Conservation (phyloP, 2,888 invertebrate species). For the Agonopterix alstromeriana region DNA sequence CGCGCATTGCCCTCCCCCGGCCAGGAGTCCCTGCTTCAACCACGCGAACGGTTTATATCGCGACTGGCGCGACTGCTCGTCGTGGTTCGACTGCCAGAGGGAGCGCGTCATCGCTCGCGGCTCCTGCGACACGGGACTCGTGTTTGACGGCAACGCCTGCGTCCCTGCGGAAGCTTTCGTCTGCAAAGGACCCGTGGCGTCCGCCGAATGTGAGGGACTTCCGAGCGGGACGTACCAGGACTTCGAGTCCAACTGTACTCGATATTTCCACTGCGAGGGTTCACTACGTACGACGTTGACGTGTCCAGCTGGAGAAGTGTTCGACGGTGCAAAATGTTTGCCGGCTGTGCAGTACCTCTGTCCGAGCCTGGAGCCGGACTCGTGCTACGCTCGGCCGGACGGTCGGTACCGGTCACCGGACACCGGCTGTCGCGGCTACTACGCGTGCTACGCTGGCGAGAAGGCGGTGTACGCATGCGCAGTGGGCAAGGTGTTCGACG, state of each 20-base stretch:
- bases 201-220: conserved; percentile 58
- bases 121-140: conserved; percentile 57
- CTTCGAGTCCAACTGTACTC: conserved; percentile 66
- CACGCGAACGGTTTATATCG: conserved; percentile 60
- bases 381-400: conserved; percentile 70
- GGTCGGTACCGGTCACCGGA: conserved; percentile 71
- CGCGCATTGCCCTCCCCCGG: conserved; percentile 63
- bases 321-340: conserved; percentile 64
- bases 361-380: conserved; percentile 64
- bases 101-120: conserved; percentile 62
- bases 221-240: conserved; percentile 76
- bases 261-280: conserved; percentile 69
- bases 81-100: conserved; percentile 68
- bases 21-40: conserved; percentile 62
- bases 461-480: conserved; percentile 78
- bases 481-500: conserved; percentile 70
- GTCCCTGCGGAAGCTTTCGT: conserved; percentile 46
- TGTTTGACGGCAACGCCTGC: conserved; percentile 71
- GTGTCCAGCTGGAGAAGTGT: conserved; percentile 55
- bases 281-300: conserved; percentile 49
- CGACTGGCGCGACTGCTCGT: conserved; percentile 63
- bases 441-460: conserved; percentile 72
- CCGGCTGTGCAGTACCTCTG: conserved; percentile 49
- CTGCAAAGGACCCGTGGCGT: conserved; percentile 64
- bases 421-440: conserved; percentile 77